Conservation (phyloP, 2,888 invertebrate genomes). For the Chrysolina oricalcia region DNA sequence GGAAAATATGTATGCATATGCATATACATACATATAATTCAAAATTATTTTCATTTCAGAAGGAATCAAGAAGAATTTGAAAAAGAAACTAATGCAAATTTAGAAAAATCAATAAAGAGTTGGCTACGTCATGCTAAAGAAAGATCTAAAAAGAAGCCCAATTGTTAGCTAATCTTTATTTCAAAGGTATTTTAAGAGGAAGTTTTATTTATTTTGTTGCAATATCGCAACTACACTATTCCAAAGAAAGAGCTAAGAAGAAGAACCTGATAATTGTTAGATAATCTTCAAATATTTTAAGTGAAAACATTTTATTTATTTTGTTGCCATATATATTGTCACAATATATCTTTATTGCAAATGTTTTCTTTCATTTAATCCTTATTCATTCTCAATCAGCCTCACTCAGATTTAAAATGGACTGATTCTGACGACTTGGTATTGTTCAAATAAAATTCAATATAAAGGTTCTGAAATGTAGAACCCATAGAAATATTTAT, state of each 20-base stretch:
- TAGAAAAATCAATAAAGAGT: not conserved
- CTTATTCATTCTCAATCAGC: not conserved
- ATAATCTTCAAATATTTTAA: not conserved
- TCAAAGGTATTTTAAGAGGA: not conserved
- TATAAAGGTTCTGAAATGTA: not conserved
- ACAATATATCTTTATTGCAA: not conserved
- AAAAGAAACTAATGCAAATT: not conserved
- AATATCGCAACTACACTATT: not conserved
- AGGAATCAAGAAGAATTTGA: not conserved
- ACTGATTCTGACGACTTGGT: not conserved
- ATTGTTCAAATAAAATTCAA: not conserved
- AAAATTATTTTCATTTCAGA: not conserved
- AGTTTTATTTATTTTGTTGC: not conserved
- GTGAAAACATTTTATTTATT: not conserved
- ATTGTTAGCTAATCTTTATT: not conserved
- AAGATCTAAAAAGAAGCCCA: not conserved
- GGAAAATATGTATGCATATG: not conserved
- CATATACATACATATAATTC: not conserved
- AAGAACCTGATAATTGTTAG: conserved; percentile 1
- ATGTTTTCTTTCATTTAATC: not conserved
- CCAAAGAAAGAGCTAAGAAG: not conserved
- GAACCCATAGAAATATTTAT: no score
- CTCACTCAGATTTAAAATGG: not conserved
- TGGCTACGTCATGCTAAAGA: conserved; percentile 1
- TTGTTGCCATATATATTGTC: not conserved